These are phyloP conservation scores for Philopedon plagiatum DNA, from an alignment of 2,888 invertebrate species.

Conservation along the genomic window DNA sequence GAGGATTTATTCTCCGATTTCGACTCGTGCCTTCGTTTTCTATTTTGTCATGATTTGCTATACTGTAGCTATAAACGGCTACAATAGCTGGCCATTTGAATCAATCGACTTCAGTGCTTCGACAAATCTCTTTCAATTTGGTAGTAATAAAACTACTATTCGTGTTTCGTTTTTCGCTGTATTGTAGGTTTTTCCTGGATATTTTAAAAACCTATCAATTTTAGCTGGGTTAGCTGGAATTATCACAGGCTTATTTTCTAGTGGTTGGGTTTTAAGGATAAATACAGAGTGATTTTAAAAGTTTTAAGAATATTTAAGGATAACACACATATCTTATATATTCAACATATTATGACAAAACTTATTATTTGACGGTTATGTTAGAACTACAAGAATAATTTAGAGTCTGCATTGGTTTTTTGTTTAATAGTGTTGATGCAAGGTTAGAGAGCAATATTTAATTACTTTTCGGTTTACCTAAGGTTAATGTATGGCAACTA, in stretches of 20 bases:
- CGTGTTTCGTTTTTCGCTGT: not conserved
- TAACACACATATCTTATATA: too few species aligned
- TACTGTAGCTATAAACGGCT: not conserved
- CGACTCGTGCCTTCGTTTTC: not conserved
- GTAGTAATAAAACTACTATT: slow-evolving; percentile 2
- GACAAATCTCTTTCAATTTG: slow-evolving; percentile 7
- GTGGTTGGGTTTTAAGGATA: not conserved
- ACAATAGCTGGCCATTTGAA: slow-evolving; percentile 6
- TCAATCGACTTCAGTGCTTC: slow-evolving; percentile 9
- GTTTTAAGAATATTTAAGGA: too few species aligned
- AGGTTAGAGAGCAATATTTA: too few species aligned
- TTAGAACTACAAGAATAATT: too few species aligned
- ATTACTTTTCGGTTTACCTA: too few species aligned
- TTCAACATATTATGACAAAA: too few species aligned
- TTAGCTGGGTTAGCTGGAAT: not conserved
- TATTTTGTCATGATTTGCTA: not conserved
- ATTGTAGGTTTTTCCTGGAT: not conserved
- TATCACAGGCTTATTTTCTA: too few species aligned
- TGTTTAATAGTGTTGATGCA: too few species aligned
- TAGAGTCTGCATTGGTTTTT: too few species aligned
- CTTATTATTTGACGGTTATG: too few species aligned
- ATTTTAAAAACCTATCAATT: not conserved
- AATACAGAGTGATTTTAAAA: not conserved
- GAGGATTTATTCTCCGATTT: not conserved
- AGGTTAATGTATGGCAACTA: too few species aligned